Base-by-base conservation (phyloP, 2,888 invertebrate species). In the Drosophila putrida region DNA sequence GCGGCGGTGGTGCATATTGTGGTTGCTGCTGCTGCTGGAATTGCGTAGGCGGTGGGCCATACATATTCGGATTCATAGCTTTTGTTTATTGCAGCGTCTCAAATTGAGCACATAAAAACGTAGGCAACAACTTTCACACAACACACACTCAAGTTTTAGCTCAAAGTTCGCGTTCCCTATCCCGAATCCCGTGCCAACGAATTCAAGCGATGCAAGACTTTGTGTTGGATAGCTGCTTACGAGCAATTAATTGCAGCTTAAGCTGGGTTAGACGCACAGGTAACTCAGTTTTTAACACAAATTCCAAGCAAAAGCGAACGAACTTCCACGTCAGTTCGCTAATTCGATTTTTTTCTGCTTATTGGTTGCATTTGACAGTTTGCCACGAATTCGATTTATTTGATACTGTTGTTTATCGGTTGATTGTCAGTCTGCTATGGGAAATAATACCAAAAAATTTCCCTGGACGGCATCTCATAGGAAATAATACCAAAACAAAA, bases 271-370 rank as follows among this genome's bases (percentile, higher is more conserved):
- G 46, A 65, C 53, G 68, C 65, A 74, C 71, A 68, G 63, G 49
- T 75, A 71, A 63, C 50, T 68, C 27, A 66, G 59, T 65, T 75
- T 50, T 53, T 69, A 71, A 75, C 67, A 75, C 57, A 71, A 82
- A 73, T 75, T 78, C 58, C 67, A 78, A 76, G 75, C 82, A 66
- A 89, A 75, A 71, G 36, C 75, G 71, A 88, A 90, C 75, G 72
- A 88, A 90, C 86, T 85, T 91, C 90, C 90, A 90, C 90, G 90
- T 90, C 90, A 90, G 91, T 89, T 78, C 75, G 81, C 80, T 69
- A 74, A 82, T 80, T 85, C 82, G 81, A 80, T 88, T 79, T 89
- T 82, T 71, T 77, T 75, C 76, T 75, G 51, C 77, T 46, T 73
- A 46, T 76, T 84, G 57, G 75, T 66, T 68, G 73, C 71, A 75